Conservation (phyloP, 2,888 invertebrate species). For the Agonopterix alstromeriana region DNA sequence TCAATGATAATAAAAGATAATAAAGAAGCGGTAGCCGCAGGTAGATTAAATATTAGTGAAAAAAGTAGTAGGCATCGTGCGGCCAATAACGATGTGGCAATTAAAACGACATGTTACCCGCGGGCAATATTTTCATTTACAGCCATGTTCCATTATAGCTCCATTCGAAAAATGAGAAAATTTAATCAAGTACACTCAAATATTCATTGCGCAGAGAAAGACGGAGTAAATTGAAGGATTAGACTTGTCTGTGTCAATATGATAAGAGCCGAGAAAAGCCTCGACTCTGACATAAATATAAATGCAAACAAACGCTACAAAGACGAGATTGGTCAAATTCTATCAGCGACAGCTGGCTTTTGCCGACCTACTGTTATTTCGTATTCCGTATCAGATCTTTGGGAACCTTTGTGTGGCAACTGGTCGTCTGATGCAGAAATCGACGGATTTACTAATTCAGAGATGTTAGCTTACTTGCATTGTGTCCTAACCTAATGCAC, state of each 20-base stretch:
- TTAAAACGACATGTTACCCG: constrained; percentile 9
- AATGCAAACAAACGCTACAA: constrained; percentile 56
- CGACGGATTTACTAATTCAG: too few relatives aligned
- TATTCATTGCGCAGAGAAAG: constrained; percentile 30
- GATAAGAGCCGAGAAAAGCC: constrained; percentile 60
- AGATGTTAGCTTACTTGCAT: too few relatives aligned
- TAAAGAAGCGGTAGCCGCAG: too few relatives aligned
- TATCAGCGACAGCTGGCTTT: constrained; percentile 38
- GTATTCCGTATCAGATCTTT: neutral
- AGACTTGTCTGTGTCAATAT: constrained; percentile 61
- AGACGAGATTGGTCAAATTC: constrained; percentile 44
- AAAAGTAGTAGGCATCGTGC: too few relatives aligned
- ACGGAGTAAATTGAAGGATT: constrained; percentile 56
- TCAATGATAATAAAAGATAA: too few relatives aligned
- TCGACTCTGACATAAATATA: constrained; percentile 41
- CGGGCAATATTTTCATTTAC: constrained; percentile 6
- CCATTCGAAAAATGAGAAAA: neutral
- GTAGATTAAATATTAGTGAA: too few relatives aligned
- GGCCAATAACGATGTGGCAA: neutral
- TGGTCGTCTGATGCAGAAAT: neutral
- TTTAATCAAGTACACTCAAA: neutral
- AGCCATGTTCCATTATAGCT: constrained; percentile 3
- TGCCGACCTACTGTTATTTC: constrained; percentile 15
- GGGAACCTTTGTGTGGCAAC: neutral
- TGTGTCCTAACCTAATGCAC: too few relatives aligned